Base-by-base conservation (phyloP, 53 echinoderm and acorn worm genomes). In the Temnopleurus reevesii region DNA sequence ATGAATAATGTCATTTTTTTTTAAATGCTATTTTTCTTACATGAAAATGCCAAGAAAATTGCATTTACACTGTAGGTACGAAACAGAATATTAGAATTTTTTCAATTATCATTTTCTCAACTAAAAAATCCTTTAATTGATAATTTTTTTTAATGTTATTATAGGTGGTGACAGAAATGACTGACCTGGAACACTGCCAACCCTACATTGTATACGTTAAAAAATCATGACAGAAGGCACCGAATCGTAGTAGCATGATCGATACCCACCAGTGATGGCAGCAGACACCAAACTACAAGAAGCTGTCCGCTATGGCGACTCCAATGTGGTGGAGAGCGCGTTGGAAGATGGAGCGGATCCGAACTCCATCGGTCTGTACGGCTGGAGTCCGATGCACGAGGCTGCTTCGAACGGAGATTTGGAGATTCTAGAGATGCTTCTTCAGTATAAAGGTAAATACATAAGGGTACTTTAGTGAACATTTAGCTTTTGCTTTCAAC, bases 261-360 rank as follows among this genome's bases (percentile, higher is more conserved):
- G 2, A 24, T 80, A 25, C 10, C 41, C 41, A 38, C 71, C 71
- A 41, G 18, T 12, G 53, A 90, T 92, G 92, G 90, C 47, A 35
- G 81, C 86, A 56, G 97, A 97, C 86, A 94, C 91, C 77, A 92
- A 97, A 77, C 91, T 97, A 45, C 97, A 97, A n/a, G 97, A 97
- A 79, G 97, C 94, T 8, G 97, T 97, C 19, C 94, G 94, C 76
- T 95, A 91, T 61, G 95, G 97, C 1, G 97, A 97, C 83, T 89
- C 92, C 21, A 91, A 97, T 38, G 89, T 97, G 29, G 95, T 97
- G 54, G 91, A 94, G 84, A 94, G 91, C 58, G 93, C 97, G 53
- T 90, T 97, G 35, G 89, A 81, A 54, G 97, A 97, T 21, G 91
- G 86, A 31, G 76, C 92, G 19, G 94, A 97, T 44, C 95, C 97